Evolutionary conservation across 2,888 invertebrate genomes (phyloP), one percentile per base, ranked within the genome.

Genomic region (Saturnia pavonia): DNA sequence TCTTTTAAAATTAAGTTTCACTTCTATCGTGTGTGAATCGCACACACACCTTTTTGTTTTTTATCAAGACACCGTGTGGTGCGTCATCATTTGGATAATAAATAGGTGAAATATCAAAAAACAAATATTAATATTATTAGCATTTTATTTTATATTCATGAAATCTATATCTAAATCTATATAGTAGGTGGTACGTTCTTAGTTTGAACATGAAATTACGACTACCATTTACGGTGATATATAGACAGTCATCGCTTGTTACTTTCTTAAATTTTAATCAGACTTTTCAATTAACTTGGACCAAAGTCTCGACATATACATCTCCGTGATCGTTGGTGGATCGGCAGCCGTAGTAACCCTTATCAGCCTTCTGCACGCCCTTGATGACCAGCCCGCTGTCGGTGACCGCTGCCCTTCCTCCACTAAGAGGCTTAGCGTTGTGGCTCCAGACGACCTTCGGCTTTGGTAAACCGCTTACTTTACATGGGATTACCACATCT

Each of bases 291-390:
- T 65, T 43, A 12, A 72, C 67, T 60, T 63, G 57, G 40, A 72
- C 45, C 16, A 69, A 45, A 2, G 69, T 79, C 71, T 91, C 91
- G 0, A 81, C 78, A 67, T 90, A 91, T 2, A 84, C 75, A 11
- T 82, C 78, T 0, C 90, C 91, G 45, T 86, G 72, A 7, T 82
- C 80, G 27, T 90, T 91, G 1, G 76, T 74, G 1, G 85, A 89
- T 27, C 72, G 76, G 74, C 92, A 92, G 1, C 90, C 92, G 68
- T 92, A 92, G 69, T 91, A 91, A 0, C 92, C 92, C 1, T 78
- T 78, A 71, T 90, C 87, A 1, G 71, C 70, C 42, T 85, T 84
- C 71, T 85, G 82, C 0, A 83, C 83, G 9, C 84, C 84, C 65
- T 81, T 84, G 11, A 92, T 85, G n/a, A 78, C 80, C 45, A 91